Evolutionary conservation across 2,113 vertebrate genomes (phyloP).

Genomic region (Salvator merianae): DNA sequence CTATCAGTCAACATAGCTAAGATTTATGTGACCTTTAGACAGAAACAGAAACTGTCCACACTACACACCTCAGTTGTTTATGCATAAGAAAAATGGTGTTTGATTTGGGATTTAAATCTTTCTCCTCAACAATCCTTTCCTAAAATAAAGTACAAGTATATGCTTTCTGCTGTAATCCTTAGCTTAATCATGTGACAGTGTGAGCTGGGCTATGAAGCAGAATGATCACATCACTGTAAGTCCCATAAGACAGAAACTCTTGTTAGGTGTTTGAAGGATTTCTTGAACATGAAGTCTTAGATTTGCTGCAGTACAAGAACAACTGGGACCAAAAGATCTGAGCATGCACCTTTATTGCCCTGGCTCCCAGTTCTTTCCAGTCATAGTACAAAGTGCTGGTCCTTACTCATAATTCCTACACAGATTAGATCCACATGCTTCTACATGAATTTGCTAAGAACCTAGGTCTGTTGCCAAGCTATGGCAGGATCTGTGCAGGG

Average conservation of each 20-base stretch:
- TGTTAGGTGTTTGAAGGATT: conserved; percentile 3
- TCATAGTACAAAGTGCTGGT: too few relatives aligned
- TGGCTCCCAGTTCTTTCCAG: too few relatives aligned
- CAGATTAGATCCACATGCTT: too few relatives aligned
- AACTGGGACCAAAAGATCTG: too few relatives aligned
- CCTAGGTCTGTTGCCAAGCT: too few relatives aligned
- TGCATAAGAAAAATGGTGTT: neutral
- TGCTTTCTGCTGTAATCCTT: neutral
- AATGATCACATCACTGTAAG: conserved; percentile 15
- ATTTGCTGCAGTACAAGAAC: too few relatives aligned
- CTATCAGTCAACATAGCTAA: too few relatives aligned
- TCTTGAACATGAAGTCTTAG: neutral
- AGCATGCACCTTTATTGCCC: too few relatives aligned
- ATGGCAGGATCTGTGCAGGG: too few relatives aligned
- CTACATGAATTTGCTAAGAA: too few relatives aligned
- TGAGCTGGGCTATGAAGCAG: neutral
- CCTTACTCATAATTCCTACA: too few relatives aligned
- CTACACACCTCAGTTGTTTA: neutral
- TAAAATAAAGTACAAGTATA: neutral
- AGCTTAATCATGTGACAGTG: neutral
- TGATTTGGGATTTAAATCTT: neutral
- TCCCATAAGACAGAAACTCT: neutral
- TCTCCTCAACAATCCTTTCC: neutral
- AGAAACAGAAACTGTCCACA: neutral
- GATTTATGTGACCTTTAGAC: too few relatives aligned